Percentiles rank a stretch among this genome's conserved stretches.
phyloP scores from a whole-genome alignment of 2,113 vertebrate genomes.

The Takifugu bimaculatus region DNA sequence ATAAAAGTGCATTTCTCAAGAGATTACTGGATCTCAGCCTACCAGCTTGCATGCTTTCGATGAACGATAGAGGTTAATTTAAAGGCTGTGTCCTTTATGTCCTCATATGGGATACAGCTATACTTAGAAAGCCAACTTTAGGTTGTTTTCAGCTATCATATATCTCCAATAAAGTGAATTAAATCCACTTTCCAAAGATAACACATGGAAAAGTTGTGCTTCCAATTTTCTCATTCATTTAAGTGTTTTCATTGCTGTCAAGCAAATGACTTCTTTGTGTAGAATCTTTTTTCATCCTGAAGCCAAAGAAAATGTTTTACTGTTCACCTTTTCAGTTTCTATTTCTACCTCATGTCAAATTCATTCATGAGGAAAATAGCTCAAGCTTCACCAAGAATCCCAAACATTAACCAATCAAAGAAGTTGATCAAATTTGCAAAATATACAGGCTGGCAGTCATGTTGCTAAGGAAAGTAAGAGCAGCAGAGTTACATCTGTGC shows the following conservation, averaged over 20 bases:
- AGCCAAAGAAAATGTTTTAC: constrained; percentile 48
- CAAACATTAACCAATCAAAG: too few relatives aligned
- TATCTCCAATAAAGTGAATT: constrained; percentile 50
- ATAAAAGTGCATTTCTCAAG: constrained; percentile 35
- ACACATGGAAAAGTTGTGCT: constrained; percentile 30
- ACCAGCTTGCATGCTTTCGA: constrained; percentile 27
- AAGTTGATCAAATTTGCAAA: not conserved
- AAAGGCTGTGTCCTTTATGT: constrained; percentile 47
- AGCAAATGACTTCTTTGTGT: constrained; percentile 40
- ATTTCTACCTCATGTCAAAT: constrained; percentile 15
- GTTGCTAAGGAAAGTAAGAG: not conserved
- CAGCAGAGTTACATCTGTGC: not conserved
- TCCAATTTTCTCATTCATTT: constrained; percentile 15
- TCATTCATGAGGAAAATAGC: constrained; percentile 4
- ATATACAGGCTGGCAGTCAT: not conserved
- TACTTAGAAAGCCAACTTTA: constrained; percentile 40
- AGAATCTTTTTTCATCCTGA: constrained; percentile 39
- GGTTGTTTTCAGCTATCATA: constrained; percentile 22
- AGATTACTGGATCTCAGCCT: constrained; percentile 51
- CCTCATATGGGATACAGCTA: constrained; percentile 27
- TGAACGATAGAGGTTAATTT: constrained; percentile 32
- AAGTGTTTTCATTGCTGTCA: constrained; percentile 55
- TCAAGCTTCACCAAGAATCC: constrained; percentile 12
- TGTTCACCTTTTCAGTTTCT: constrained; percentile 41
- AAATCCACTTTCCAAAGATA: constrained; percentile 51